Evolutionary conservation across 2,888 invertebrate genomes (phyloP).

Genomic region (Drosophila picticornis): DNA sequence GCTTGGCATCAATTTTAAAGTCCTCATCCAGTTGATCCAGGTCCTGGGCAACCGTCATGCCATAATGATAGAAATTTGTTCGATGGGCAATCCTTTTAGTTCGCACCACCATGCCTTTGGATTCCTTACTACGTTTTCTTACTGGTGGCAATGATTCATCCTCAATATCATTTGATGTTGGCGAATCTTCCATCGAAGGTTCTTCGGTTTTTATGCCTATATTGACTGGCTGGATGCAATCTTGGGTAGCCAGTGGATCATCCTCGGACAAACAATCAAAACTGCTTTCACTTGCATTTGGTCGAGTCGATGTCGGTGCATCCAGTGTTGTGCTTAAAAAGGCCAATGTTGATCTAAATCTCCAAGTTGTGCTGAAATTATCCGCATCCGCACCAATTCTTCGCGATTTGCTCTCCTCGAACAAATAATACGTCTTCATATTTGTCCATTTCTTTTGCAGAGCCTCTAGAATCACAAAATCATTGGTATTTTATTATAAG

Average conservation of each 20-base stretch:
- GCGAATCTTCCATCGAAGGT: conserved; percentile 12
- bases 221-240: conserved; percentile 16
- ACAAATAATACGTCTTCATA: conserved; percentile 54
- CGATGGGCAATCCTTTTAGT: conserved; percentile 8
- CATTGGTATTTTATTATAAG: not conserved
- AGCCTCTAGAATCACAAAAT: conserved; percentile 28
- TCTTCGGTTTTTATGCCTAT: conserved; percentile 47
- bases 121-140: conserved; percentile 27
- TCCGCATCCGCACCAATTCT: conserved; percentile 39
- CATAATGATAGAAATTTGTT: conserved; percentile 54
- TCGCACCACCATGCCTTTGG: conserved; percentile 9
- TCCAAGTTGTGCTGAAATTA: conserved; percentile 50
- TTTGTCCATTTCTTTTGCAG: conserved; percentile 57
- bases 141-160: conserved; percentile 6
- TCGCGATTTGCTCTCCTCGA: conserved; percentile 55
- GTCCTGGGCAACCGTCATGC: conserved; percentile 58
- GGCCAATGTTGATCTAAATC: conserved; percentile 43
- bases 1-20: conserved; percentile 55
- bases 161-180: conserved; percentile 17
- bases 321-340: conserved; percentile 33
- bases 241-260: conserved; percentile 53
- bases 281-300: conserved; percentile 32
- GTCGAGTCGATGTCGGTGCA: not conserved
- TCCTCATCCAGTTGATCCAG: conserved; percentile 58
- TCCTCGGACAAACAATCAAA: conserved; percentile 48